These are phyloP conservation scores for Tragelaphus strepsiceros DNA, from an alignment of 2,113 vertebrate genomes.

Conservation along the genomic window DNA sequence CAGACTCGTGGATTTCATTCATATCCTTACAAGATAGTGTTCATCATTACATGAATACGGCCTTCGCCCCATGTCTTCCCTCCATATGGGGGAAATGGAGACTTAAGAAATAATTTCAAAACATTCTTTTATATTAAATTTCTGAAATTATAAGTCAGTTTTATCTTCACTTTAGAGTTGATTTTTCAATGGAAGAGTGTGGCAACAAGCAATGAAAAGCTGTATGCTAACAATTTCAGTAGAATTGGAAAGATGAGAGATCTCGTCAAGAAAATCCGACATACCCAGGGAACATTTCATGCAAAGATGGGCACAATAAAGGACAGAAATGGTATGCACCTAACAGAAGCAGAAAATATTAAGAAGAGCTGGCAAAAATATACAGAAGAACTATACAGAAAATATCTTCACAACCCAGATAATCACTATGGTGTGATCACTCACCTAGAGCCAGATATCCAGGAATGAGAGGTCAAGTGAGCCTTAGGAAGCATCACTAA, in stretches of 20 bases:
- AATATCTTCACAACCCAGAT: neutral
- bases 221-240: neutral
- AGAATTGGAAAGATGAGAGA: neutral
- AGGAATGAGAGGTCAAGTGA: neutral
- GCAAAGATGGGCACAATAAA: neutral
- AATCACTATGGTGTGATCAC: neutral
- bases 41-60: neutral
- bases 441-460: neutral
- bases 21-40: neutral
- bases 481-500: neutral
- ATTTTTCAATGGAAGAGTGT: neutral
- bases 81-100: neutral
- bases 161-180: neutral
- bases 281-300: neutral
- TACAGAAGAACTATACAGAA: neutral
- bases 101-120: neutral
- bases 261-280: neutral
- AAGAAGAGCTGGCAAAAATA: neutral
- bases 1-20: neutral
- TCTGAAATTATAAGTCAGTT: neutral
- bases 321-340: neutral
- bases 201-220: neutral
- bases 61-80: neutral
- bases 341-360: neutral
- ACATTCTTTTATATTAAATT: neutral